Base-by-base conservation (phyloP, 1,140 invertebrate genomes). In the Euschistus heros region DNA sequence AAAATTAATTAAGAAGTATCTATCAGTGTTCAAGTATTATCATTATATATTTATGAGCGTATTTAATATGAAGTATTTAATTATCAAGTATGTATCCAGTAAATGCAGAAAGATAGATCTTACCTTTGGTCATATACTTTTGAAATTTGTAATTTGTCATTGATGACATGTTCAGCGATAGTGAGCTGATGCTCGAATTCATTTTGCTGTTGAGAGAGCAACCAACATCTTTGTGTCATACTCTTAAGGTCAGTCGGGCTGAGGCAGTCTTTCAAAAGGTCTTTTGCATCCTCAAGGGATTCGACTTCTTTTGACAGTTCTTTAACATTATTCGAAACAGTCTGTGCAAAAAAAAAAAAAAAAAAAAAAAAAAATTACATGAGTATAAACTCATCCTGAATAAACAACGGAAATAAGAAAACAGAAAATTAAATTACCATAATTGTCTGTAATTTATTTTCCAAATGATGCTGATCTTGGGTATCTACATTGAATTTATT, bases 191-290 rank as follows among this genome's bases (percentile, higher is more conserved):
- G 86, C 68, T 91, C 86, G 0, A 92, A 74, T 68, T 93, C 89
- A 6, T 82, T 83, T 68, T 89, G 84, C 70, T 89, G 85, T 71
- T 93, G 87, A 73, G 81, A 81, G 8, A 92, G 74, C 54, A 90
- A 77, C 79, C 87, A 86, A 44, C 85, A 78, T 69, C 84, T 81
- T 72, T 92, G 89, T 67, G 84, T 86, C 6, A 92, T 80, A 10
- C 85, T 79, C 72, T 91, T 91, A 74, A 91, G 85, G 70, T 97
- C 92, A n/a, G 86, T 83, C 0, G 91, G 88, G 73, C 88, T 91
- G 4, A 95, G 79, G 64, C 86, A 87, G 70, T 91, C 87, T 69
- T 89, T 87, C 8, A 97, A 77, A 75, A 92, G 85, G 74, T 91
- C 88, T 69, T 91, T 86, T 26, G 83, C 84, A 0, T 86, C 82